phyloP scores from a whole-genome alignment of 1,140 invertebrate genomes.

The Drosophila funebris region DNA sequence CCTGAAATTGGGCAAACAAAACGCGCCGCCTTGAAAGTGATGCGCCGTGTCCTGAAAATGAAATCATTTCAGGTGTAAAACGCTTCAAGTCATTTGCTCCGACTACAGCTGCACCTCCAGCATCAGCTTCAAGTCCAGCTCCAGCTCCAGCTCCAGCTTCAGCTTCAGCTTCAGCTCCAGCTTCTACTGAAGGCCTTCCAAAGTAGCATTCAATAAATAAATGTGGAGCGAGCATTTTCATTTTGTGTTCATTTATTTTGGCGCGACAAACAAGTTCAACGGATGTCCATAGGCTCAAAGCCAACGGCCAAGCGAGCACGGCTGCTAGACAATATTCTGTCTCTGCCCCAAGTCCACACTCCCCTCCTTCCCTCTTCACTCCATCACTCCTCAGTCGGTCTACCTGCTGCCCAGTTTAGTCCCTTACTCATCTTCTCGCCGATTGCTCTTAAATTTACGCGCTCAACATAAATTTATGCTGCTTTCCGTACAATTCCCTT shows the following conservation, averaged over 20 bases:
- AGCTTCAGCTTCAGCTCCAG: neutral
- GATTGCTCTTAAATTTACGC: constrained; percentile 52
- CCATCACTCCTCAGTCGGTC: neutral
- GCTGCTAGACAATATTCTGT: constrained; percentile 4
- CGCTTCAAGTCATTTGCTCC: constrained; percentile 61
- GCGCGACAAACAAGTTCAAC: constrained; percentile 25
- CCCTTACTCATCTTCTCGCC: constrained; percentile 6
- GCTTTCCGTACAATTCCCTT: neutral
- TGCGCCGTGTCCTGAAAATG: constrained; percentile 40
- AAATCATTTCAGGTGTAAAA: constrained; percentile 78
- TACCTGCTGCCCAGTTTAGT: constrained; percentile 10
- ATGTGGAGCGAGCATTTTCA: constrained; percentile 42
- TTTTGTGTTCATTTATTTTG: constrained; percentile 50
- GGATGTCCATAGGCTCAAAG: constrained; percentile 9
- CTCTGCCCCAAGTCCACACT: neutral
- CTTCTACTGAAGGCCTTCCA: neutral
- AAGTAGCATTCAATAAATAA: constrained; percentile 49
- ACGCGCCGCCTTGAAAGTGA: constrained; percentile 20
- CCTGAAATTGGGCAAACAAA: constrained; percentile 45
- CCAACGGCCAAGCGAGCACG: constrained; percentile 1
- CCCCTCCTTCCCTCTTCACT: neutral
- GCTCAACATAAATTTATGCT: constrained; percentile 57
- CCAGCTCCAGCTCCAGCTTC: neutral
- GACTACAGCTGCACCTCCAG: neutral
- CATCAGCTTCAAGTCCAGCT: neutral